Evolutionary conservation across 2,888 invertebrate species (phyloP), one percentile per base, ranked within the genome.

Genomic region (Synergus japonicus): DNA sequence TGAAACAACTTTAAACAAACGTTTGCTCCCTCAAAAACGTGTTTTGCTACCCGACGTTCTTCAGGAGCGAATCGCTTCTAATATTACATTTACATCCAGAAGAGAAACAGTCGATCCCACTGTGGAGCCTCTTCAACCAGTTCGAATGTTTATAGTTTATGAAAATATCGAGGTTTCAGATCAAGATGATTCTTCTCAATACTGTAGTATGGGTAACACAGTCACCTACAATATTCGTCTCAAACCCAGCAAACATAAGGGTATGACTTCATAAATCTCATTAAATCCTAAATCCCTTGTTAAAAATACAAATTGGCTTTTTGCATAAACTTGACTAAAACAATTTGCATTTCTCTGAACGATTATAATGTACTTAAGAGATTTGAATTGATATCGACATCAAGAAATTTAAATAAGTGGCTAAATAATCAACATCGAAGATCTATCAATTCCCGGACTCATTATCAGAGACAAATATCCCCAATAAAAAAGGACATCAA

Each of bases 91-190:
- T 85, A 89, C 86, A 2, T 89, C 88, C 4, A 84, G 83, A 4
- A 82, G 88, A 54, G 88, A 89, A 54, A 87, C 85, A 0, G 65
- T 84, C 15, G 84, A 85, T 22, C 87, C 84, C 0, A 88, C 87
- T 90, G 92, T 89, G 8, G 95, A 95, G 88, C 94, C 95, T 0
- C 89, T 97, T 22, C 93, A 94, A 60, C 93, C 95, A 0, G 94
- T 95, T 63, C 93, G 96, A 64, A 93, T 96, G 76, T 96, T 94
- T 87, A 93, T 96, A 44, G 94, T 96, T 10, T 95, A 96, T 85
- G 95, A 96, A 86, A 96, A 96, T 81, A 94, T 97, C 49, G 96
- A 96, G 87, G 95, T 96, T 12, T 93, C 94, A 60, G 94, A 95
- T 77, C 93, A 95, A 0, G 93, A 94, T 63, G 95, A 95, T 84